Evolutionary conservation across 2,113 vertebrate species (phyloP).

Genomic region (Tringa solitaria): DNA sequence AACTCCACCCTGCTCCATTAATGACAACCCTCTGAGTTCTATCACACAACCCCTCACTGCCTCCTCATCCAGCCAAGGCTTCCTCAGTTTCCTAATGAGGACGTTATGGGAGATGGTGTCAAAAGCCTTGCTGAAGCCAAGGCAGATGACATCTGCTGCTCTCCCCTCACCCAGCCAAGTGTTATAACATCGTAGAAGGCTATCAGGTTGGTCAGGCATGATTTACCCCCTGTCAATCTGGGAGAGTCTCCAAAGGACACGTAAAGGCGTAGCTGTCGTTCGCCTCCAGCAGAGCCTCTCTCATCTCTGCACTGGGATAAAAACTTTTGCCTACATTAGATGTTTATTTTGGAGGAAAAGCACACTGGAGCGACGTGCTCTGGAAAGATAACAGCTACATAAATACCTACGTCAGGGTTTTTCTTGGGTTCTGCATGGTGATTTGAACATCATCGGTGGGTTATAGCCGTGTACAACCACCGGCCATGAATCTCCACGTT

Average conservation of each 20-base stretch:
- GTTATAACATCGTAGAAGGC: too few relatives aligned
- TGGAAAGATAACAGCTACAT: neutral
- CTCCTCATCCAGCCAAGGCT: too few relatives aligned
- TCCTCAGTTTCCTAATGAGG: too few relatives aligned
- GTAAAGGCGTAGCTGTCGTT: fast-evolving
- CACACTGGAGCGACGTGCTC: fast-evolving
- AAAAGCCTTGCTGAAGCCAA: too few relatives aligned
- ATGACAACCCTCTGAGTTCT: too few relatives aligned
- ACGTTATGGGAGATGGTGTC: too few relatives aligned
- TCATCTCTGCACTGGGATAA: neutral
- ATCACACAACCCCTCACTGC: too few relatives aligned
- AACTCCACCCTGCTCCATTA: too few relatives aligned
- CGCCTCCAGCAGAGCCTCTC: neutral
- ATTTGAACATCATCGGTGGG: neutral
- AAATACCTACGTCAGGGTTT: neutral
- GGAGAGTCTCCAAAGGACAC: neutral
- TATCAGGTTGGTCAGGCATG: too few relatives aligned
- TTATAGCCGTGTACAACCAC: fast-evolving
- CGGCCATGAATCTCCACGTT: neutral
- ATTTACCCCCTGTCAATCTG: neutral
- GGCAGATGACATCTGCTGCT: too few relatives aligned
- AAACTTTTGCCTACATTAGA: neutral
- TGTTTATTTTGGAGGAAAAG: neutral
- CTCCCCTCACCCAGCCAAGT: too few relatives aligned
- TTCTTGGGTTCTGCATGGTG: neutral